Base-by-base conservation (phyloP, 2,888 invertebrate genomes). In the Blastobasis lacticolella region DNA sequence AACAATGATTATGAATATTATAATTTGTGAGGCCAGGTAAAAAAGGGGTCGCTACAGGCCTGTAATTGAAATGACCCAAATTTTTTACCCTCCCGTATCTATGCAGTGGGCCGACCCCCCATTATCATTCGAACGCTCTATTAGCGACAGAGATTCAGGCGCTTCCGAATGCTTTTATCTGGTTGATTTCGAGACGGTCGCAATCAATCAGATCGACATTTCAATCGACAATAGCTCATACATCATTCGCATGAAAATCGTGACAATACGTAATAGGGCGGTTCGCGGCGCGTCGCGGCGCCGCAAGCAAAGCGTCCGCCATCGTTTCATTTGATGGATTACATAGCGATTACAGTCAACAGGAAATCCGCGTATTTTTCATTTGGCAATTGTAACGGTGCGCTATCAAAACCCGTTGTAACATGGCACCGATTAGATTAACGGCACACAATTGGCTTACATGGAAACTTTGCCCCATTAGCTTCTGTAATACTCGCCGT, bases 291-390 rank as follows among this genome's bases (percentile, higher is more conserved):
- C 59, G 55, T 52, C 61, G 62, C 50, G 50, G 44, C 45, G 41
- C 63, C 51, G 67, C 64, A 69, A 71, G 66, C 69, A 73, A 73
- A 72, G 67, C 71, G 69, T 69, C 72, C 60, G 53, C 61, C 71
- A 69, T 73, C 74, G 76, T 81, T 79, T 71, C 69, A 63, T 70
- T 77, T 87, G 85, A 87, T 86, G 83, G 82, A 88, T 88, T 81
- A 86, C 78, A 75, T 61, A 60, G 70, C 80, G 81, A 83, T 85
- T 86, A 85, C 73, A 62, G 69, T 52, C 71, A 73, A 77, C 85
- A 80, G 85, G 81, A 85, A 84, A 83, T 81, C 81, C 77, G 75
- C 82, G 78, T 80, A 80, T 86, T 84, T 86, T 86, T 85, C 81
- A 84, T 86, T 84, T 78, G 82, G 79, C 85, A 84, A 84, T 83